These are phyloP conservation scores for Acrocephalus scirpaceus DNA, from an alignment of 2,797 vertebrate genomes.

Conservation along the genomic window DNA sequence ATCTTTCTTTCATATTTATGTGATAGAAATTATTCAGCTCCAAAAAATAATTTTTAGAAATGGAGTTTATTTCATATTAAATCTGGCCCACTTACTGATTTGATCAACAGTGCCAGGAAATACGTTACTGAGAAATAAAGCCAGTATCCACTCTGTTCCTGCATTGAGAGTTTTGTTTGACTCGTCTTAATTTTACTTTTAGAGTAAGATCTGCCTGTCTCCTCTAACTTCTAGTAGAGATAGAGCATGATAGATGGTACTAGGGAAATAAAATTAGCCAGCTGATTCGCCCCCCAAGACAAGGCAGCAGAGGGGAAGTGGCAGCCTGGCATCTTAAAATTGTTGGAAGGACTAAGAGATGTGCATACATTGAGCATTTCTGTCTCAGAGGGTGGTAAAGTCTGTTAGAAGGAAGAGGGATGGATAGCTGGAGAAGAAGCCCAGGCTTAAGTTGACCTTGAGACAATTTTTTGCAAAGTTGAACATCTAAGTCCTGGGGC, in stretches of 20 bases:
- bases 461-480: background rate
- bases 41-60: background rate
- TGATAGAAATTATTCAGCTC: background rate
- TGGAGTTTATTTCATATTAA: background rate
- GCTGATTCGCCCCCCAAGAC: background rate
- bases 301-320: background rate
- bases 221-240: background rate
- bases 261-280: background rate
- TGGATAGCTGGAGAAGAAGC: background rate
- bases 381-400: background rate
- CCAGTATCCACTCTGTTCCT: background rate
- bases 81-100: background rate
- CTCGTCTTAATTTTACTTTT: background rate
- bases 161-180: background rate
- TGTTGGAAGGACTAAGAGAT: background rate
- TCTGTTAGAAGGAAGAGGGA: background rate
- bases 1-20: background rate
- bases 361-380: background rate
- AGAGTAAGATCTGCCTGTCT: background rate
- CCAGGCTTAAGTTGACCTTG: background rate
- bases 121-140: background rate
- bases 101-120: background rate
- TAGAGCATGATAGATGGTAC: fast-evolving
- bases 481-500: background rate
- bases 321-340: background rate